Conservation (phyloP, 2,113 vertebrate genomes). For the Bubo blakistoni region DNA sequence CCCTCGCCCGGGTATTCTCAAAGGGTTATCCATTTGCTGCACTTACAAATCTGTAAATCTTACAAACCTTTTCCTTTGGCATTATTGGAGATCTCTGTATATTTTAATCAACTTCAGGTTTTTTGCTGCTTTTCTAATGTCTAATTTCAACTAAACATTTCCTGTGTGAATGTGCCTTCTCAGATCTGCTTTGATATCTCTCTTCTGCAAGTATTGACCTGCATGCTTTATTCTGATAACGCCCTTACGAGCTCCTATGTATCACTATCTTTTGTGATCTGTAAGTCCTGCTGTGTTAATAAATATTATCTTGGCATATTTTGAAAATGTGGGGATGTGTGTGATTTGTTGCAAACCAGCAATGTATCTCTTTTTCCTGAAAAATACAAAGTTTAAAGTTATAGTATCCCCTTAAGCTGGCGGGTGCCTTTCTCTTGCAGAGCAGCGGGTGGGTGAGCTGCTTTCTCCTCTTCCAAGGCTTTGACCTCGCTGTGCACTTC, state of each 20-base stretch:
- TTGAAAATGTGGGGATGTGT: slow-evolving; percentile 88
- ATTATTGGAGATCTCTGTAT: slow-evolving; percentile 80
- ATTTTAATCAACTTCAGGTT: slow-evolving; percentile 65
- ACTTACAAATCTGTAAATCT: slow-evolving; percentile 61
- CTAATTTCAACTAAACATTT: slow-evolving; percentile 79
- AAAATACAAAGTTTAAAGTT: slow-evolving; percentile 53
- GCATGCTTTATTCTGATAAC: slow-evolving; percentile 76
- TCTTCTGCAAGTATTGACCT: slow-evolving; percentile 76
- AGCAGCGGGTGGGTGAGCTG: background rate
- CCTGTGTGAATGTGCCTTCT: slow-evolving; percentile 97
- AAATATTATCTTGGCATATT: slow-evolving; percentile 98
- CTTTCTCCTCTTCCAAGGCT: background rate
- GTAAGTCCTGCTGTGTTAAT: slow-evolving; percentile 95
- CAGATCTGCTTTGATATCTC: slow-evolving; percentile 81
- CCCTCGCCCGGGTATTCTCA: slow-evolving; percentile 59
- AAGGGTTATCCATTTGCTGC: slow-evolving; percentile 76
- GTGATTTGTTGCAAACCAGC: slow-evolving; percentile 75
- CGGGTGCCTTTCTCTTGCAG: background rate
- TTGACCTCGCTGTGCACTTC: background rate
- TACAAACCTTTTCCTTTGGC: slow-evolving; percentile 71
- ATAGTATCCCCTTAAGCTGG: slow-evolving; percentile 16
- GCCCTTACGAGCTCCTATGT: slow-evolving; percentile 83
- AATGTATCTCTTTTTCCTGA: background rate
- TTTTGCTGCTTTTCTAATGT: slow-evolving; percentile 75
- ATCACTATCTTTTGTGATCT: slow-evolving; percentile 91